These are phyloP conservation scores for Napeogenes inachia DNA, from an alignment of 2,888 invertebrate species.

Conservation along the genomic window DNA sequence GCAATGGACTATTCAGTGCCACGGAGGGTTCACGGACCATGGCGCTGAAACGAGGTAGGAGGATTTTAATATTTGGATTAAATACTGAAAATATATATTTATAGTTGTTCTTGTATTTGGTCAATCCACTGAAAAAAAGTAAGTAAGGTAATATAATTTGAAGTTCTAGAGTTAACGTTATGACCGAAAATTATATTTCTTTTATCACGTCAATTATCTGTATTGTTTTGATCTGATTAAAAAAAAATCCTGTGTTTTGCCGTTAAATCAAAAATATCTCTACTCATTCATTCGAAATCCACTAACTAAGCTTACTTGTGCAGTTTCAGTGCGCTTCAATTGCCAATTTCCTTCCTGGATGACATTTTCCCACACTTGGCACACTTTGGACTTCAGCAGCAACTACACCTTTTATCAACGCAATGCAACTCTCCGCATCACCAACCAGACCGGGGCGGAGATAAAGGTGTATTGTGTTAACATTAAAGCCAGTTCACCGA, in stretches of 20 bases:
- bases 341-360: slow-evolving; percentile 94
- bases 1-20: slow-evolving; percentile 94
- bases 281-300: no score
- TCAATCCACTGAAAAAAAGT: no score
- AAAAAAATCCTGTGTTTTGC: no score
- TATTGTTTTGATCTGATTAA: no score
- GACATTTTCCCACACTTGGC: slow-evolving; percentile 90
- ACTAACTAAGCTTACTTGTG: neutral
- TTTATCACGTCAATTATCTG: no score
- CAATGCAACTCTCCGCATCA: slow-evolving; percentile 85
- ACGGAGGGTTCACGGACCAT: slow-evolving; percentile 91
- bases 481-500: slow-evolving; percentile 75
- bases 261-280: no score
- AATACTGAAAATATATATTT: no score
- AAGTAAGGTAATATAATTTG: no score
- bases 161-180: no score
- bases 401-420: slow-evolving; percentile 91
- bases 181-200: no score
- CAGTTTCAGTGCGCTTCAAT: slow-evolving; percentile 84
- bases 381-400: slow-evolving; percentile 90
- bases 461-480: slow-evolving; percentile 82
- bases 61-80: no score
- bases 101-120: no score
- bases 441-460: slow-evolving; percentile 79
- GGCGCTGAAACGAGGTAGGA: slow-evolving; percentile 86